A percentile compares a stretch with the other conserved stretches of the same genome.
Evolutionary conservation across 53 echinoderm and acorn worm species (phyloP).

Genomic region (Echinarachnius parma): DNA sequence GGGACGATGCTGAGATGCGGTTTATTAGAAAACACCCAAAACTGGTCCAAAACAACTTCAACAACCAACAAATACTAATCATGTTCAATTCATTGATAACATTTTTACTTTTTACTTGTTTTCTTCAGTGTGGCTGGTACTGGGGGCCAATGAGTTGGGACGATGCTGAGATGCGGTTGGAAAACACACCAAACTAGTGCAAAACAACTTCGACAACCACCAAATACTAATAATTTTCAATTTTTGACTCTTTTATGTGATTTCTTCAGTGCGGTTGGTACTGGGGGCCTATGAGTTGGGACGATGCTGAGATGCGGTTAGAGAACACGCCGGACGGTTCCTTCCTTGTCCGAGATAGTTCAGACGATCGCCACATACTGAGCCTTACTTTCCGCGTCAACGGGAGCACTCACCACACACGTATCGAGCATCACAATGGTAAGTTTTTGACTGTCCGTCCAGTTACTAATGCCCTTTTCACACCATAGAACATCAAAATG

Average conservation of each 20-base stretch:
- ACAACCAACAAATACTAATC: no score
- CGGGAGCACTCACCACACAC: slow-evolving; percentile 95
- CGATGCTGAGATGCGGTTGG: slow-evolving; percentile 76
- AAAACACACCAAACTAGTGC: slow-evolving; percentile 87
- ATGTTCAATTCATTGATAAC: no score
- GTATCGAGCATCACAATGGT: slow-evolving; percentile 97
- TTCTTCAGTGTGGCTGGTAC: slow-evolving; percentile 85
- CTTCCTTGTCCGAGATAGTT: slow-evolving; percentile 96
- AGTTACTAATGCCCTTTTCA: no score
- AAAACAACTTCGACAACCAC: slow-evolving; percentile 78
- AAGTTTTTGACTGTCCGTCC: slow-evolving; percentile 18
- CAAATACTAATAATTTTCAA: slow-evolving; percentile 52
- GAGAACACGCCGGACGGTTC: slow-evolving; percentile 98
- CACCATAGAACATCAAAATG: no score
- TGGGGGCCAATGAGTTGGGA: slow-evolving; percentile 98
- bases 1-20: no score
- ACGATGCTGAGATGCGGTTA: slow-evolving; percentile 87
- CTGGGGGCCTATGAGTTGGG: slow-evolving; percentile 99
- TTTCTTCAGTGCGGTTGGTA: slow-evolving; percentile 90
- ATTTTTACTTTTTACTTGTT: no score
- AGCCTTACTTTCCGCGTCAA: slow-evolving; percentile 90
- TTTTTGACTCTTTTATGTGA: not conserved
- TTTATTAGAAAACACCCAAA: no score
- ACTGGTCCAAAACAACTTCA: no score
- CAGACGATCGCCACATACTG: slow-evolving; percentile 91